These are phyloP conservation scores for Intellagama lesueurii DNA, from an alignment of 2,797 vertebrate genomes.

Conservation along the genomic window DNA sequence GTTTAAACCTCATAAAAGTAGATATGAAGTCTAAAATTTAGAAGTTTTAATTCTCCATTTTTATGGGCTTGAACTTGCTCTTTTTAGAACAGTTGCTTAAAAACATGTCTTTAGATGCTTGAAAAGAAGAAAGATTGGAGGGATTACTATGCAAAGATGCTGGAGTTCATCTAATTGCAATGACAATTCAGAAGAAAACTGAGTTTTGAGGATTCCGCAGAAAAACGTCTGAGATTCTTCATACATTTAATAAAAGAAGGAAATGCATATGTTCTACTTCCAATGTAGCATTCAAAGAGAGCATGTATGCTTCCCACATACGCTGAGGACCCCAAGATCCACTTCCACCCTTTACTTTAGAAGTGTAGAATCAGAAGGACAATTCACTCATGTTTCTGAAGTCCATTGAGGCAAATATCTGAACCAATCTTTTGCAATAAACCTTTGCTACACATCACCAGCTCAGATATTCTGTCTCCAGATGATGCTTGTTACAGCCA, in stretches of 20 bases:
- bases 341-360: background rate
- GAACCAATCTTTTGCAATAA: background rate
- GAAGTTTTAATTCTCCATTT: background rate
- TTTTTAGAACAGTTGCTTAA: background rate
- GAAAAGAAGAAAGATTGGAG: background rate
- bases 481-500: background rate
- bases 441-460: background rate
- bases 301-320: background rate
- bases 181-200: conserved; percentile 1
- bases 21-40: fast-evolving
- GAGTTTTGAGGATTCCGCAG: background rate
- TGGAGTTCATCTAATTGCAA: background rate
- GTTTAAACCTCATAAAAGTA: conserved; percentile 15
- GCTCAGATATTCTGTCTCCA: background rate
- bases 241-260: background rate
- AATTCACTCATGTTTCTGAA: background rate
- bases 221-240: conserved; percentile 8
- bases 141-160: background rate
- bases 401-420: background rate
- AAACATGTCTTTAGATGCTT: background rate
- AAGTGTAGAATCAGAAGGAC: background rate
- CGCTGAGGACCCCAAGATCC: background rate
- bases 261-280: background rate
- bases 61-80: background rate
- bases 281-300: background rate